Evolutionary conservation across 2,888 invertebrate species (phyloP).

Genomic region (Siphlonurus alternatus): DNA sequence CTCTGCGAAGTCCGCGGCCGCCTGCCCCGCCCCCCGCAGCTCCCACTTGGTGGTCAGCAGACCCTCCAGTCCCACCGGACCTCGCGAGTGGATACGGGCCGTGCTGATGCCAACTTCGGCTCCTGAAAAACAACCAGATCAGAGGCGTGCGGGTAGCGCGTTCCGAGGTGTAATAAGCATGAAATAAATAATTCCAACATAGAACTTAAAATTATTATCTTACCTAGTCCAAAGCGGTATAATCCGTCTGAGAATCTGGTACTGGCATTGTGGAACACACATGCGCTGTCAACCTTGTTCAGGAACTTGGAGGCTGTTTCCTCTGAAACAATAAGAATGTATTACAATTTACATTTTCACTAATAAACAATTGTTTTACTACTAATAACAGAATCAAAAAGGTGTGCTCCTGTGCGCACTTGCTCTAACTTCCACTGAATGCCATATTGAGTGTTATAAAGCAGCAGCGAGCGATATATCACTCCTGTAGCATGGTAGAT

Average conservation of each 20-base stretch:
- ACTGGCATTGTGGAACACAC: slow-evolving; percentile 95
- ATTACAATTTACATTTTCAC: too few species aligned
- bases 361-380: too few species aligned
- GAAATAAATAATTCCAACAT: too few species aligned
- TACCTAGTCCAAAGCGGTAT: slow-evolving; percentile 85
- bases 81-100: slow-evolving; percentile 72
- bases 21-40: slow-evolving; percentile 74
- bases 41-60: slow-evolving; percentile 96
- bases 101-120: slow-evolving; percentile 81
- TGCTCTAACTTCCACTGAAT: slow-evolving; percentile 88
- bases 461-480: too few species aligned
- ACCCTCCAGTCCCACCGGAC: slow-evolving; percentile 97
- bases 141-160: too few species aligned
- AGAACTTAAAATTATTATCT: neutral
- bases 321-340: slow-evolving; percentile 22
- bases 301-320: slow-evolving; percentile 59
- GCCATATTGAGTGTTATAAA: slow-evolving; percentile 79
- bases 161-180: too few species aligned
- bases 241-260: slow-evolving; percentile 94
- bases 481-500: too few species aligned
- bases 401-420: slow-evolving; percentile 67
- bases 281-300: slow-evolving; percentile 84
- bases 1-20: slow-evolving; percentile 77
- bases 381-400: too few species aligned
- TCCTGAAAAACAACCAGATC: too few species aligned